Conservation (phyloP, 1,140 invertebrate genomes). For the Elysia chlorotica region DNA sequence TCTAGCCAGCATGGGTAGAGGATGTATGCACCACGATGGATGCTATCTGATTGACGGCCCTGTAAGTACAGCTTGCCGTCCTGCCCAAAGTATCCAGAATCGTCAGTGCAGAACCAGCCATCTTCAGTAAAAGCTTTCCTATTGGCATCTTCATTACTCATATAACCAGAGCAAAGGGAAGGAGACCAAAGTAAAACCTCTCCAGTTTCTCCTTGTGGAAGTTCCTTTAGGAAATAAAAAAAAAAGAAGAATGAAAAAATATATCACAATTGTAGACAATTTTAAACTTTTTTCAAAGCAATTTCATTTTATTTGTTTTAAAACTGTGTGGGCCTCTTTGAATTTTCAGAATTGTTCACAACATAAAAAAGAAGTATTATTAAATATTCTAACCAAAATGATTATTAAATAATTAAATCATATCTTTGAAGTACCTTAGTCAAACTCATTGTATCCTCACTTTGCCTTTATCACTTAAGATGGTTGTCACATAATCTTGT, state of each 20-base stretch:
- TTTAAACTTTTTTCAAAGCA: too few relatives aligned
- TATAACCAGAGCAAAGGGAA: slow-evolving; percentile 14
- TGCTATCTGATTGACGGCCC: slow-evolving; percentile 27
- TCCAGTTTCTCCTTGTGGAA: slow-evolving; percentile 13
- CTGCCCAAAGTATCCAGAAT: slow-evolving; percentile 20
- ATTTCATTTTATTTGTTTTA: too few relatives aligned
- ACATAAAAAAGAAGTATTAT: too few relatives aligned
- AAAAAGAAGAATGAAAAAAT: neutral
- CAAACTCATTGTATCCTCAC: too few relatives aligned
- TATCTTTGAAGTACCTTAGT: too few relatives aligned
- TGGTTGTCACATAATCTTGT: too few relatives aligned
- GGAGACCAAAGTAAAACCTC: slow-evolving; percentile 23
- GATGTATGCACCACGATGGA: slow-evolving; percentile 21
- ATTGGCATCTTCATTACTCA: slow-evolving; percentile 23
- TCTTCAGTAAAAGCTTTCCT: slow-evolving; percentile 17
- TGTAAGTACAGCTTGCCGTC: slow-evolving; percentile 18
- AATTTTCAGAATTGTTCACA: too few relatives aligned
- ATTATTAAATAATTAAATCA: too few relatives aligned
- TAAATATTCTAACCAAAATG: too few relatives aligned
- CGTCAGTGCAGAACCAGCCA: slow-evolving; percentile 33
- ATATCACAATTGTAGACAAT: neutral
- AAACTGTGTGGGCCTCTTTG: too few relatives aligned
- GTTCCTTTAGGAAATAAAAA: slow-evolving; percentile 11
- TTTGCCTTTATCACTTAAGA: too few relatives aligned
- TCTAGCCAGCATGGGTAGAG: slow-evolving; percentile 31